phyloP scores from a whole-genome alignment of 35 echinoderm and acorn worm genomes.

The Lytechinus pictus region DNA sequence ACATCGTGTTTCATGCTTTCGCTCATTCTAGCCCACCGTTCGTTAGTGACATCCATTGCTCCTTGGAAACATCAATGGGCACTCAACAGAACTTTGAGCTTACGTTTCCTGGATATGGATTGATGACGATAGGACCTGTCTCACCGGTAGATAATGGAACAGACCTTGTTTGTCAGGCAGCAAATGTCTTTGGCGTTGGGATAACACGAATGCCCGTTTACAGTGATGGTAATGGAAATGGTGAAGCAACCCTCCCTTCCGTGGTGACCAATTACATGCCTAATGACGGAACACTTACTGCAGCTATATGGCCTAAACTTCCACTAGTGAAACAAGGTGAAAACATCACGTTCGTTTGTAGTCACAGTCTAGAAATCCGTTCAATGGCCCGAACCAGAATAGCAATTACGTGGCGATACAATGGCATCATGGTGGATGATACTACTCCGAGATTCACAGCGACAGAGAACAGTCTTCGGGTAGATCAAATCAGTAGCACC shows the following conservation, averaged over 20 bases:
- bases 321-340: neutral
- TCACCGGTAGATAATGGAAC: neutral
- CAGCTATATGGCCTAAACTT: neutral
- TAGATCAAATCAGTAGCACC: neutral
- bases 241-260: neutral
- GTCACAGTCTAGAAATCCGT: neutral
- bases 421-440: neutral
- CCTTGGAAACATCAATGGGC: neutral
- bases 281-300: neutral
- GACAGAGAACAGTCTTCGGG: neutral
- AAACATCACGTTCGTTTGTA: conserved; percentile 6
- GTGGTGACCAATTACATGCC: conserved; percentile 38
- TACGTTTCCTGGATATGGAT: conserved; percentile 15
- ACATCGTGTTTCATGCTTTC: neutral
- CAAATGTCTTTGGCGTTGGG: conserved; percentile 11
- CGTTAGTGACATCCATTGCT: neutral
- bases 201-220: conserved; percentile 7
- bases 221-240: neutral
- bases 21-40: conserved; percentile 38
- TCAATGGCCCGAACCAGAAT: neutral
- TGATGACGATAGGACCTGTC: conserved; percentile 1
- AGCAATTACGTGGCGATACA: conserved; percentile 22
- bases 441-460: neutral
- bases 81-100: neutral
- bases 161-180: conserved; percentile 14